These are phyloP conservation scores for Drosophila mayaguana DNA, from an alignment of 2,888 invertebrate genomes.

Conservation along the genomic window DNA sequence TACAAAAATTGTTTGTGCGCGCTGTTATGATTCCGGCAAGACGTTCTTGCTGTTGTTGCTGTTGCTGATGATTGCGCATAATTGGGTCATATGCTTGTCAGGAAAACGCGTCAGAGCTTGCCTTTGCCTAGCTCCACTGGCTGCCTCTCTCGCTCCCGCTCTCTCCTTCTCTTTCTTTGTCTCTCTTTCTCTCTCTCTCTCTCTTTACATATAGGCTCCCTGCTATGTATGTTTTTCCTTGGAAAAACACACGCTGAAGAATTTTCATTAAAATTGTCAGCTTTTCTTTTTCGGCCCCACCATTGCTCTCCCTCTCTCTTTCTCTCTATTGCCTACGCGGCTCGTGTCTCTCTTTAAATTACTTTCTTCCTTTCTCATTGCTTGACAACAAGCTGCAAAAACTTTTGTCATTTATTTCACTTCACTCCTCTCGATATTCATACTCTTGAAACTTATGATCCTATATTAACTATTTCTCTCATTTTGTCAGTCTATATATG, in stretches of 20 bases:
- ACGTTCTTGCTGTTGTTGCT: constrained; percentile 39
- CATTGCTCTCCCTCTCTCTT: background rate
- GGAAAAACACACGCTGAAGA: constrained; percentile 46
- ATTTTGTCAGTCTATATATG: background rate
- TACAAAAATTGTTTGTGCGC: constrained; percentile 61
- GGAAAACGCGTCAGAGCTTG: constrained; percentile 51
- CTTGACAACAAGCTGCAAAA: constrained; percentile 45
- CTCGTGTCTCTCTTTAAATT: constrained; percentile 54
- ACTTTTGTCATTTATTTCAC: constrained; percentile 65
- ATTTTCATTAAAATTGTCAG: constrained; percentile 77
- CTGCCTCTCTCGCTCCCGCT: background rate
- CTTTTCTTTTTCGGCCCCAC: constrained; percentile 48
- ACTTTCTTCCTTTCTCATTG: constrained; percentile 59
- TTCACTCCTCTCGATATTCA: constrained; percentile 36
- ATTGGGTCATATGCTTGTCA: constrained; percentile 81
- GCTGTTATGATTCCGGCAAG: constrained; percentile 58
- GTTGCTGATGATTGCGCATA: constrained; percentile 71
- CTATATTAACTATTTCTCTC: constrained; percentile 4
- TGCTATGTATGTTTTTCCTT: constrained; percentile 23
- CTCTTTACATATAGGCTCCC: constrained; percentile 1
- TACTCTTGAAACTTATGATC: constrained; percentile 16
- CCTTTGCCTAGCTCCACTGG: background rate
- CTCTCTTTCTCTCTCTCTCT: background rate
- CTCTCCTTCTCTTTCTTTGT: background rate
- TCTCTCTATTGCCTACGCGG: background rate